Conservation (phyloP, 2,888 invertebrate species). For the Hyalella azteca region DNA sequence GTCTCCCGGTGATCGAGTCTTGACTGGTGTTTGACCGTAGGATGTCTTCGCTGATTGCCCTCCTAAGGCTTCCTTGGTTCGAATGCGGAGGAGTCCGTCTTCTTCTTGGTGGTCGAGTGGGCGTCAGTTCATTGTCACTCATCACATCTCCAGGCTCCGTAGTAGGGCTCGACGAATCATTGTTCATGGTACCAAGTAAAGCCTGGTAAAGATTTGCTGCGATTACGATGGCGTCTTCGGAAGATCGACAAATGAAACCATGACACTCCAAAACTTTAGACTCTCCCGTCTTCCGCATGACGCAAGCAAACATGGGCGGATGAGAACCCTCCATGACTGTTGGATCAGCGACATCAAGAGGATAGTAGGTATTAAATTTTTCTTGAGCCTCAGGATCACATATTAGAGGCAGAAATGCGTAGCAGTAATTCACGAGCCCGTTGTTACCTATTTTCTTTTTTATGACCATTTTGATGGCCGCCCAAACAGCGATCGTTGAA, state of each 20-base stretch:
- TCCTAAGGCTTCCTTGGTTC: constrained; percentile 39
- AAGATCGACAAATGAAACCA: constrained; percentile 86
- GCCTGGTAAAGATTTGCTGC: constrained; percentile 90
- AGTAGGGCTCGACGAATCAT: constrained; percentile 45
- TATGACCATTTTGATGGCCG: constrained; percentile 83
- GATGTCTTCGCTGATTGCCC: constrained; percentile 54
- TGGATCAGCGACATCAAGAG: constrained; percentile 51
- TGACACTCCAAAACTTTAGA: constrained; percentile 86
- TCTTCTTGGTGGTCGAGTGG: constrained; percentile 54
- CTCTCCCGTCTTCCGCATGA: constrained; percentile 73
- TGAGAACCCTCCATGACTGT: constrained; percentile 64
- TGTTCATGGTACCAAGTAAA: constrained; percentile 76
- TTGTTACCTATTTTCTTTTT: constrained; percentile 50
- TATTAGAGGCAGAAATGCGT: constrained; percentile 83
- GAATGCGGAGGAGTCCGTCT: constrained; percentile 50
- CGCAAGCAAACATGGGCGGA: constrained; percentile 86
- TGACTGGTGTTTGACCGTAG: constrained; percentile 23
- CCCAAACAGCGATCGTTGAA: constrained; percentile 91
- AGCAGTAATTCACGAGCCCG: constrained; percentile 66
- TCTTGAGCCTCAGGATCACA: constrained; percentile 70
- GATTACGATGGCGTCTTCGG: constrained; percentile 89
- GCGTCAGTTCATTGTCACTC: constrained; percentile 56
- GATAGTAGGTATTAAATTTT: constrained; percentile 58
- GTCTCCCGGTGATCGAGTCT: constrained; percentile 40
- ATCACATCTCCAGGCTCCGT: constrained; percentile 71